Evolutionary conservation across 2,888 invertebrate species (phyloP), one percentile per base, ranked within the genome.

Genomic region (Melanotus villosus): DNA sequence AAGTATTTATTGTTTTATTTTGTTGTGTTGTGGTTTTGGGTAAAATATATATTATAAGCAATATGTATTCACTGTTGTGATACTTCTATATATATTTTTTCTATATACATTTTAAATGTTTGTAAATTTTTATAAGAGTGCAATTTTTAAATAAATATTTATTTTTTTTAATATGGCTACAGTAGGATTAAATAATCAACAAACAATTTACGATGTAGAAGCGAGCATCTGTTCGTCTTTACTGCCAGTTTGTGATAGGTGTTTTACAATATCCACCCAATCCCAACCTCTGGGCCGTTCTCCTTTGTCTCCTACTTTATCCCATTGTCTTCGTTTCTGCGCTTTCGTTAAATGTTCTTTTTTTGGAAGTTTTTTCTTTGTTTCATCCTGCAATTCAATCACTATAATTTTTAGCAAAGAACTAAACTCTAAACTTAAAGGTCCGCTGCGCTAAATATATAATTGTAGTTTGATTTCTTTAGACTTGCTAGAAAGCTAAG

Each of bases 231-330:
- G 73, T 60, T 86, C 86, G 62, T 85, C 85, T 79, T 89, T 87
- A 47, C 85, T 85, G 70, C 89, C 90, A 58, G 92, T 92, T 82
- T 97, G 97, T 7, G 95, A 95, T 67, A 98, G 88, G 86, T 98
- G 98, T 84, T 95, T 96, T n/a, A 98, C 92, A 71, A 98, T 91
- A 82, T 98, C 98, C 7, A 98, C 91, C 98, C 98, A 98, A 86
- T 98, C 91, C 90, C 92, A 96, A 0, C 98, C 98, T 23, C 98
- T 86, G 0, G 95, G 93, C 73, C 89, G 90, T 80, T 97, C 97
- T 0, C 96, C 97, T 16, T 88, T 87, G 0, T 87, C 86, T 83
- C 96, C 96, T 0, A 94, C 89, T 64, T 91, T 89, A 82, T 96
- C 95, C 93, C 95, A 96, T 80, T 93, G 92, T 68, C 93, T 89